Percentiles rank a stretch among this genome's conserved stretches.
These are phyloP conservation scores for Oryzias celebensis DNA, from an alignment of 2,113 vertebrate genomes.

Conservation along the genomic window DNA sequence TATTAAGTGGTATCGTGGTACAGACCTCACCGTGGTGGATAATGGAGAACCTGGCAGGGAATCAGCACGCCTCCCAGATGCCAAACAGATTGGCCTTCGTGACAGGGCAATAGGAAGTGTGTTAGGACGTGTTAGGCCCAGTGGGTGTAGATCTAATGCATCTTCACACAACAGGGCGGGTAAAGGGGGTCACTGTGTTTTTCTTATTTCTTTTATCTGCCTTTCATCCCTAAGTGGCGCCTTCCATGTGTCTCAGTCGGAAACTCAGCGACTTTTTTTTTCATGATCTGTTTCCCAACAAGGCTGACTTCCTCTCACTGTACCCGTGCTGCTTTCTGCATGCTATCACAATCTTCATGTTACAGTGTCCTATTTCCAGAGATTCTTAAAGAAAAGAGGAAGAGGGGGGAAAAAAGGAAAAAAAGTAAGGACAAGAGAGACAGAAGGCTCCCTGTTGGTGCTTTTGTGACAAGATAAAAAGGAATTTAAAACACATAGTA, in stretches of 20 bases:
- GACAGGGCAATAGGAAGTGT: conserved; percentile 43
- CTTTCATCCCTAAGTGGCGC: conserved; percentile 35
- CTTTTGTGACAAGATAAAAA: conserved; percentile 70
- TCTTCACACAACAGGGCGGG: conserved; percentile 12
- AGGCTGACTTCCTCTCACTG: conserved; percentile 22
- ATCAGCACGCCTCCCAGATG: conserved; percentile 43
- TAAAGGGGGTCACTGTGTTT: conserved; percentile 12
- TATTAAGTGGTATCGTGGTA: conserved; percentile 58
- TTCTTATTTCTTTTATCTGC: conserved; percentile 31
- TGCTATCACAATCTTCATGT: conserved; percentile 12
- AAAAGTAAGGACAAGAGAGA: conserved; percentile 20
- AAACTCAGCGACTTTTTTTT: conserved; percentile 10
- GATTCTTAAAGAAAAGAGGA: conserved; percentile 39
- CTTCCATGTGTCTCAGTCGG: conserved; percentile 22
- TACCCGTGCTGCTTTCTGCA: conserved; percentile 35
- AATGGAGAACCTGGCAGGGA: conserved; percentile 50
- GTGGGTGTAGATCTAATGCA: conserved; percentile 52
- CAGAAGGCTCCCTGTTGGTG: conserved; percentile 39
- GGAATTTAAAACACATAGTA: conserved; percentile 74
- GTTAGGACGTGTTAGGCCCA: conserved; percentile 49
- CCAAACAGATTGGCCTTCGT: conserved; percentile 59
- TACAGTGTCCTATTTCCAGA: conserved; percentile 55
- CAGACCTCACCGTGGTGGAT: conserved; percentile 53
- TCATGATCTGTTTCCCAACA: conserved; percentile 1
- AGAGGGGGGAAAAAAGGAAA: not conserved